phyloP scores from a whole-genome alignment of 2,113 vertebrate genomes.

The Heterochromis multidens region DNA sequence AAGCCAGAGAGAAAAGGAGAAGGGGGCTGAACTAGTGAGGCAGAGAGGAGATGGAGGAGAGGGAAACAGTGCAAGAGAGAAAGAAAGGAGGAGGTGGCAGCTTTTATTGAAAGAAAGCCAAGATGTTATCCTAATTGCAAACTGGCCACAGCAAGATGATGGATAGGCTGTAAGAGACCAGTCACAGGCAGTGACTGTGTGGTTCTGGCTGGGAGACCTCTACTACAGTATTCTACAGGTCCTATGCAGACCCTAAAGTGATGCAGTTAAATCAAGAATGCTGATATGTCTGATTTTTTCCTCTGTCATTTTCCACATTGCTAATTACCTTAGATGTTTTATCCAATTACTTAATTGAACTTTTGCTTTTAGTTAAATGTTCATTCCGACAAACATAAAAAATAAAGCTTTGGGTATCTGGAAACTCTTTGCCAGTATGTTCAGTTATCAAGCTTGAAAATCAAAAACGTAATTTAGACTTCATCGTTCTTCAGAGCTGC shows the following conservation, averaged over 20 bases:
- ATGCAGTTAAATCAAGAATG: background rate
- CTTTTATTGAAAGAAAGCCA: conserved; percentile 41
- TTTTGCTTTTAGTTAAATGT: background rate
- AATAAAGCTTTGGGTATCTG: background rate
- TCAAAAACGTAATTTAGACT: background rate
- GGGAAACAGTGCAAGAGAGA: background rate
- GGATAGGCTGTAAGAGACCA: conserved; percentile 40
- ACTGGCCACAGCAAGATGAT: conserved; percentile 45
- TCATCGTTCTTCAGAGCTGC: background rate
- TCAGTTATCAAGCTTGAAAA: background rate
- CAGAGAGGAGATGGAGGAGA: background rate
- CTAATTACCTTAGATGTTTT: background rate
- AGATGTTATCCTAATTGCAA: conserved; percentile 50
- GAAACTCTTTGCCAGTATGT: background rate
- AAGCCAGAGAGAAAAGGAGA: background rate
- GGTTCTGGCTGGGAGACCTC: conserved; percentile 15
- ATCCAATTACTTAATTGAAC: background rate
- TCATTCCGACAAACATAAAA: background rate
- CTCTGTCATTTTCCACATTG: background rate
- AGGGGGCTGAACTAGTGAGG: conserved; percentile 12
- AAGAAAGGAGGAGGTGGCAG: conserved; percentile 15
- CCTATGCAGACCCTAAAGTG: background rate
- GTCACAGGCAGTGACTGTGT: conserved; percentile 21
- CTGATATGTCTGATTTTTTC: background rate
- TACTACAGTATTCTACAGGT: background rate